Evolutionary conservation across 2,113 vertebrate species (phyloP).

Genomic region (Megaceryle maxima): DNA sequence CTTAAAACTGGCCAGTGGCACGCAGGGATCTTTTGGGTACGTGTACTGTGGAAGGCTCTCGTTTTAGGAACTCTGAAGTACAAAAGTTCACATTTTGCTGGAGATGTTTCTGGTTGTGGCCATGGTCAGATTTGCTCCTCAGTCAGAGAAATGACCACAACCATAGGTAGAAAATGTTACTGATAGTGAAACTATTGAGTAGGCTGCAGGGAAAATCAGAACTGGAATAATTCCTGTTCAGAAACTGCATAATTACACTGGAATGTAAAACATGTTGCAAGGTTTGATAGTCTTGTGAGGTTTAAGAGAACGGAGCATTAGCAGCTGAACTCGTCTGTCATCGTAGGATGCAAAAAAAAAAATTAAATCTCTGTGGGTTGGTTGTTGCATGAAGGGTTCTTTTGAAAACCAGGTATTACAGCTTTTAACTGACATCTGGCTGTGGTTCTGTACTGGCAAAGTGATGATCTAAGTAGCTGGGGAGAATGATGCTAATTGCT

Average conservation of each 20-base stretch:
- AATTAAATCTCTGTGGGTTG: neutral
- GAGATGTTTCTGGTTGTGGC: neutral
- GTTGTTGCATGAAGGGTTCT: neutral
- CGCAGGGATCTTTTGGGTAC: neutral
- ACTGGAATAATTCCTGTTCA: neutral
- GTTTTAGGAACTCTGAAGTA: neutral
- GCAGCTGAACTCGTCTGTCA: neutral
- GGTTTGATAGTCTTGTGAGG: neutral
- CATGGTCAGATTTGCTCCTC: neutral
- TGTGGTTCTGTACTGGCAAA: neutral
- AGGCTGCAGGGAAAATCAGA: neutral
- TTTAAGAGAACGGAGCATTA: neutral
- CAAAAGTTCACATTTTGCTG: neutral
- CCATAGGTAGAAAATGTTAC: neutral
- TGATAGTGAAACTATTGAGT: neutral
- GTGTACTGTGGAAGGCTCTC: neutral
- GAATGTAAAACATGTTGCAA: neutral
- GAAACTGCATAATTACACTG: neutral
- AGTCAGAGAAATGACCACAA: neutral
- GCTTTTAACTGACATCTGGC: neutral
- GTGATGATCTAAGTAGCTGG: neutral
- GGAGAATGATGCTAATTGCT: slow-evolving; percentile 13
- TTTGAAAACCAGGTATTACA: neutral
- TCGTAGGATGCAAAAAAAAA: neutral
- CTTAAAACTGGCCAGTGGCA: neutral